Evolutionary conservation across 2,888 invertebrate genomes (phyloP), one percentile per base, ranked within the genome.

Genomic region (Megastigmus dorsalis): DNA sequence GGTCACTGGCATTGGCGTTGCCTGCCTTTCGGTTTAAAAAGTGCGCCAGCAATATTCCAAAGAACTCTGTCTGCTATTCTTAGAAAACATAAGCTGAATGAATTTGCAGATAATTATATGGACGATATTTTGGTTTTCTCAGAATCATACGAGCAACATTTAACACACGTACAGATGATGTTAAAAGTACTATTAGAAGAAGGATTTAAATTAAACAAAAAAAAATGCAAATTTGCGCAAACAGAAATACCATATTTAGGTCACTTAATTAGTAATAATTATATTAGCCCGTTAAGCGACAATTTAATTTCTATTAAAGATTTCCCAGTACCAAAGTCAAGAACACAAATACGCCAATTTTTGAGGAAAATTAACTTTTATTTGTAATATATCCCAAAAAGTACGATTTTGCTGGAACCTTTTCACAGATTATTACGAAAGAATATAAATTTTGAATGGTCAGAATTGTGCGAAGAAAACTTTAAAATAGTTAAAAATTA

Each of bases 341-440:
- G 28, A 76, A 62, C n/a, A 74, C 33, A 74, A 9, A 45, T 78
- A 15, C 73, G 73, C 50, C 78, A 78, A 52, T 76, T 81, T 20
- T 28, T 80, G 15, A 80, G 79, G 0, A 79, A 79, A 69, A 67
- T 81, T 36, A 79, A 79, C 70, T 80, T 79, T 65, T 79, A 80
- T 60, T 15, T 70, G 9, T 33, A 80, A 76, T 80, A 76, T 63
- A 78, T 80, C 9, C 77, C 78, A 4, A 68, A 63, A 59, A 3
- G n/a, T 5, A 15, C 75, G 5, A 60, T 54, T n/a, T 1, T 76
- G 28, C 52, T 80, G n/a, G 76, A 79, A 48, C 80, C 80, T 2
- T 68, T 80, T 9, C 62, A 74, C 20, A 80, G 78, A 15, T 23
- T 80, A 26, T 28, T 80, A 28, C 76, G n/a, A n/a, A n/a, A n/a